Base-by-base conservation (phyloP, 2,113 vertebrate species). In the Mus spicilegus region DNA sequence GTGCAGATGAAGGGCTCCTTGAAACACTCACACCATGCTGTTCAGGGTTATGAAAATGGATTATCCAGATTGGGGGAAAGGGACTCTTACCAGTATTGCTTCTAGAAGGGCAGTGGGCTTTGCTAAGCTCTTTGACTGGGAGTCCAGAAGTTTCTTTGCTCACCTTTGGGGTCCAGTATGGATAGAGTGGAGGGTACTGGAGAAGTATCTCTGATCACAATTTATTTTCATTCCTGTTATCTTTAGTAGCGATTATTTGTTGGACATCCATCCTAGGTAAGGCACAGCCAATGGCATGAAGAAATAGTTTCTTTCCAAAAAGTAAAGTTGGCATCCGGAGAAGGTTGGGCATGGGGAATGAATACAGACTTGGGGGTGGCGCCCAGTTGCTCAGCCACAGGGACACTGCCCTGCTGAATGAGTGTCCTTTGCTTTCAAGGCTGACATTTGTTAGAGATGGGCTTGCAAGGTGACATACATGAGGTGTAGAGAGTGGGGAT, bases 331-430 rank as follows among this genome's bases (percentile, higher is more conserved):
- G 56, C 3, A 6, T 63, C 54, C 42, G 65, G 56, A 85, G 63
- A 61, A 91, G 46, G 75, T 46, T 3, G 30, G 54, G 9, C 36
- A 5, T 9, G 19, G 7, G 42, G 13, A 46, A 9, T 77, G 16
- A 28, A 10, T 4, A 0, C 0, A 26, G 72, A 1, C 22, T 3
- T n/a, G 58, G 22, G 30, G n/a, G 36, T 0, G 6, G n/a, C 6
- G 22, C 3, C 13, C 33, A 17, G 28, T 6, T 12, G 14, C 4
- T 28, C 30, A 42, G 63, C 65, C 22, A 51, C 19, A 7, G 19
- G 20, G 33, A 14, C 22, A 3, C 30, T 5, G 0, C 8, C 46
- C 78, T 84, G 7, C 58, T 22, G 10, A 72, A 28, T 1, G 2
- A 19, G n/a, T 22, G 8, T 65, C 26, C 16, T 49, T 16, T 6